Evolutionary conservation across 2,113 vertebrate genomes (phyloP).

Genomic region (Arizona elegans): DNA sequence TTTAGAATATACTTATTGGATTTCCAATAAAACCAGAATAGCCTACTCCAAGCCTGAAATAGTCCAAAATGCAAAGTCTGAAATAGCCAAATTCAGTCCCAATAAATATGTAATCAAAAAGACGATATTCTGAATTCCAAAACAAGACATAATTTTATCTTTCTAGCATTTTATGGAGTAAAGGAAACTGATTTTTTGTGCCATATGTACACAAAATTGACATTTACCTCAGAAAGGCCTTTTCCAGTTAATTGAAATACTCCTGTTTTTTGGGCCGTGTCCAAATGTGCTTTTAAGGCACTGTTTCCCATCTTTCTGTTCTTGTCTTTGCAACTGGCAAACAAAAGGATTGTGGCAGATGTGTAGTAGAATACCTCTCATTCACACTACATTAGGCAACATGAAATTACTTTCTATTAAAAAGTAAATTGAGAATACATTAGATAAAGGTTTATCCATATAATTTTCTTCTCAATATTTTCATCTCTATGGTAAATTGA

Average conservation of each 20-base stretch:
- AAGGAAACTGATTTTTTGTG: not conserved
- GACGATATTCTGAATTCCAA: not conserved
- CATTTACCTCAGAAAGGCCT: constrained; percentile 85
- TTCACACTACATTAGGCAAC: not conserved
- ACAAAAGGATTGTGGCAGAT: not conserved
- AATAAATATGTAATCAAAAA: not conserved
- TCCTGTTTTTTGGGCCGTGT: constrained; percentile 96
- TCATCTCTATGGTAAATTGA: not conserved
- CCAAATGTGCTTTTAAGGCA: constrained; percentile 92
- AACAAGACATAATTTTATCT: not conserved
- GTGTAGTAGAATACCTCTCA: not conserved
- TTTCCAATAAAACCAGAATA: not conserved
- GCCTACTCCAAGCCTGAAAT: not conserved
- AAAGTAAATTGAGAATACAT: constrained; percentile 22
- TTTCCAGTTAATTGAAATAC: constrained; percentile 95
- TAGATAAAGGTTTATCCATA: not conserved
- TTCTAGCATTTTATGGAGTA: not conserved
- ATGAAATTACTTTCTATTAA: constrained; percentile 14
- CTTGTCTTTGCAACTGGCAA: not conserved
- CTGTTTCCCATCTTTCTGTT: constrained; percentile 87
- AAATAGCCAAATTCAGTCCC: not conserved
- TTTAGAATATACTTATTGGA: not conserved
- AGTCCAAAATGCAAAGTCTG: not conserved
- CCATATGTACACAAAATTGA: not conserved
- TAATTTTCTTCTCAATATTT: not conserved